Evolutionary conservation across 1,140 invertebrate species (phyloP).

Genomic region (Lutraria rhynchaena): DNA sequence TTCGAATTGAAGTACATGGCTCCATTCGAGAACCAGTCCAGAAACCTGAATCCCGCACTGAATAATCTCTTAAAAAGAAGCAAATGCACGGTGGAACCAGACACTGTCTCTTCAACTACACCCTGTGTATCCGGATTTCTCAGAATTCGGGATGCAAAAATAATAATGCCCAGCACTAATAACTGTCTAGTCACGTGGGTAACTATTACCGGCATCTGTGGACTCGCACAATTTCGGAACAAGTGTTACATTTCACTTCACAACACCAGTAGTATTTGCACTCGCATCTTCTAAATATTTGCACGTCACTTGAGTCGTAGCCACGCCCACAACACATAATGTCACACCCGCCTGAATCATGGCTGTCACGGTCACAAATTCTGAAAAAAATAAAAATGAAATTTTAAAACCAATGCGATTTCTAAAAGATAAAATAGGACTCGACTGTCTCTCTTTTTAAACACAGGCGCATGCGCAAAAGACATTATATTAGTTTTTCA

Average conservation of each 20-base stretch:
- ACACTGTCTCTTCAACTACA: not conserved
- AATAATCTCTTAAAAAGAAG: too few relatives aligned
- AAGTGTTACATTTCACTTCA: conserved; percentile 83
- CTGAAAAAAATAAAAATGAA: conserved; percentile 60
- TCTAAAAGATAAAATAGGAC: not conserved
- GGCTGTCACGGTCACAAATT: conserved; percentile 70
- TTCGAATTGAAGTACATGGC: too few relatives aligned
- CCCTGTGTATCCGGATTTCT: conserved; percentile 39
- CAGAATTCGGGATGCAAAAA: not conserved
- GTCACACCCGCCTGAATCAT: conserved; percentile 77
- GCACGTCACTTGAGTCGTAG: conserved; percentile 78
- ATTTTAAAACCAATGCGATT: not conserved
- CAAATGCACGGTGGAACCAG: too few relatives aligned
- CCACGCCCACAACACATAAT: conserved; percentile 84
- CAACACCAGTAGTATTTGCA: conserved; percentile 84
- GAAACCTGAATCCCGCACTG: too few relatives aligned
- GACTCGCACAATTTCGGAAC: conserved; percentile 73
- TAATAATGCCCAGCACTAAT: not conserved
- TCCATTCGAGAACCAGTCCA: too few relatives aligned
- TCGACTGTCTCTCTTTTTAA: not conserved
- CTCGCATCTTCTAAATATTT: conserved; percentile 81
- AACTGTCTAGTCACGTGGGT: not conserved
- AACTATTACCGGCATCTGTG: conserved; percentile 68
- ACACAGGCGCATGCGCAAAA: too few relatives aligned
- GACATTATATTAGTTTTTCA: too few relatives aligned